A percentile compares a stretch with the other conserved stretches of the same genome.
Conservation (phyloP, 2,113 vertebrate genomes). For the Oncorhynchus kisutch region DNA sequence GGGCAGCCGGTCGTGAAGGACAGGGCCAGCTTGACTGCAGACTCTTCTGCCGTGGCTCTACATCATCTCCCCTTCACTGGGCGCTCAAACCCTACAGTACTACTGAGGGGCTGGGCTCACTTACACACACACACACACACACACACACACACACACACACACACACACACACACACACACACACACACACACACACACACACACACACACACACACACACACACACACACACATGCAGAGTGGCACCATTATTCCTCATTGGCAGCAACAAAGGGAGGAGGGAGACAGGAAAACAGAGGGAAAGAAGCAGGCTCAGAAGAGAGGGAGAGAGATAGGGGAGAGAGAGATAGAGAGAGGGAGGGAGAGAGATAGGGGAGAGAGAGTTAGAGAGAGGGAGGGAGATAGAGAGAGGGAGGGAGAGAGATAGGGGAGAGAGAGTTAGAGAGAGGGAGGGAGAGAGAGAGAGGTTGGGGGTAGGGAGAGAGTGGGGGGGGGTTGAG, state of each 20-base stretch:
- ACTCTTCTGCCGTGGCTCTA: constrained; percentile 80
- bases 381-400: background rate
- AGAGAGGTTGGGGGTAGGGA: too few relatives aligned
- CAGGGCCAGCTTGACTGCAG: constrained; percentile 78
- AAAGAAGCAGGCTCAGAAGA: background rate
- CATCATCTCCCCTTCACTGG: constrained; percentile 91
- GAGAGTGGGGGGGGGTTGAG: background rate
- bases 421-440: background rate
- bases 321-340: background rate
- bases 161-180: constrained; percentile 69
- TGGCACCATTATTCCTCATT: constrained; percentile 75
- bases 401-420: too few relatives aligned
- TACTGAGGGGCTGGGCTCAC: constrained; percentile 30
- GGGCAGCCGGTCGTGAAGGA: constrained; percentile 90
- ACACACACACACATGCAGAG: constrained; percentile 68
- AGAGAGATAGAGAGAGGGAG: background rate
- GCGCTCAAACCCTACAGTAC: constrained; percentile 59
- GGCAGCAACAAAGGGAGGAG: constrained; percentile 22
- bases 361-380: background rate
- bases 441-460: background rate
- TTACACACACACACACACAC: constrained; percentile 74
- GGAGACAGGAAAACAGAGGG: background rate
- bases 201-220: constrained; percentile 64
- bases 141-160: constrained; percentile 71
- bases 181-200: constrained; percentile 71